Base-by-base conservation (phyloP, 2,888 invertebrate genomes). In the Sericinus montela region DNA sequence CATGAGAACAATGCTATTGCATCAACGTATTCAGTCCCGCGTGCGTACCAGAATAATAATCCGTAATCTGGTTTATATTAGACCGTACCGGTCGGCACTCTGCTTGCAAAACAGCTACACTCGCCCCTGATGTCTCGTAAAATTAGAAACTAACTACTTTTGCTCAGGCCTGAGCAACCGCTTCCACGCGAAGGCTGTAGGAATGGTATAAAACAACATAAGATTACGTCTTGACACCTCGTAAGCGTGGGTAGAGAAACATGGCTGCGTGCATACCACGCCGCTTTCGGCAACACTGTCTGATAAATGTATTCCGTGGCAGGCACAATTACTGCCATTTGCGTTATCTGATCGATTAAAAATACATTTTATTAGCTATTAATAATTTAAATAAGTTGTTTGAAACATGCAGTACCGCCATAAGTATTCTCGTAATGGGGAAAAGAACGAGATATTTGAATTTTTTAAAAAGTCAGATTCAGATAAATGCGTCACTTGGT, bases 111-210 rank as follows among this genome's bases (percentile, higher is more conserved):
- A 72, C 74, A 75, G 75, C 72, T 75, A 72, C 73, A 75, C 75
- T 72, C 69, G 72, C 66, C 57, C 64, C 60, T 19, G 70, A 69
- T 73, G 82, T 79, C 84, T 76, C 84, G 67, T 86, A 87, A 87
- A 87, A 78, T 86, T 78, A 75, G 72, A 78, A 84, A 77, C 70
- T 85, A 82, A 85, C 72, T 77, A 73, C 75, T 70, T 54, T 55
- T 58, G 68, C 80, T 82, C 72, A 68, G 85, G 81, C 80, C 65
- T 56, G 62, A 66, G 60, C 59, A 54, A 65, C 60, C 62, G 71
- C 73, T 69, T 74, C 66, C 74, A 75, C 78, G 75, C 68, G 77
- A 65, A 65, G 75, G 54, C 55, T 53, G 69, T 73, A 75, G 75
- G 75, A 72, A 77, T 52, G 51, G 71, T 69, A 67, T 61, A 53